phyloP scores from a whole-genome alignment of 2,888 invertebrate genomes.

The Pecten maximus region DNA sequence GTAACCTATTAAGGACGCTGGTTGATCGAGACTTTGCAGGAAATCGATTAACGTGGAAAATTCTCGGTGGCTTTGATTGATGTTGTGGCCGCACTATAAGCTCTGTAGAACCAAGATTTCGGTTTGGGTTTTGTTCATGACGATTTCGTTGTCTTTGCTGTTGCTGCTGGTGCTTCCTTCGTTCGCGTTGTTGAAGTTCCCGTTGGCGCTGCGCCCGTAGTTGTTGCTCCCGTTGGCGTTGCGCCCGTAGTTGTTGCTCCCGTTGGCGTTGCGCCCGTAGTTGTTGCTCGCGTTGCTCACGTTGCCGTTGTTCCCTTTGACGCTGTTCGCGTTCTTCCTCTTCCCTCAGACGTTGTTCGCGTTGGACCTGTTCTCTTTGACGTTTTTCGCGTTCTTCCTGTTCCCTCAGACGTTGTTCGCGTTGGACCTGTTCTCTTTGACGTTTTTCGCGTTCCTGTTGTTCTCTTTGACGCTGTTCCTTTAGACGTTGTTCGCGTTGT shows the following conservation, averaged over 20 bases:
- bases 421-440: neutral
- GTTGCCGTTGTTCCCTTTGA: neutral
- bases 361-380: neutral
- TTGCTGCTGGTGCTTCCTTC: no score
- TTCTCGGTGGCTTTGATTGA: neutral
- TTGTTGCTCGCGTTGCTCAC: neutral
- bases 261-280: neutral
- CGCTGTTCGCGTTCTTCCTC: neutral
- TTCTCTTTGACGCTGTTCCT: neutral
- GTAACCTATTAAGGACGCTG: neutral
- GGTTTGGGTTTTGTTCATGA: neutral
- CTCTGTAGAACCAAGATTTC: neutral
- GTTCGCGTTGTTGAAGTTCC: neutral
- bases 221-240: conserved; percentile 9
- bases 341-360: neutral
- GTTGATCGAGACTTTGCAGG: neutral
- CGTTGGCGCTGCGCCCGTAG: neutral
- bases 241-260: neutral
- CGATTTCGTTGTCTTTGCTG: neutral
- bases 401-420: neutral
- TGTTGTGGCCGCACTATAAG: neutral
- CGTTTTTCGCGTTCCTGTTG: neutral
- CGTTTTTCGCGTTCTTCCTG: neutral
- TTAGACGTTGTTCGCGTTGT: neutral
- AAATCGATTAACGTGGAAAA: neutral